Evolutionary conservation across 2,797 vertebrate genomes (phyloP), one percentile per base, ranked within the genome.

Genomic region (Mormyrus hasselquistii): DNA sequence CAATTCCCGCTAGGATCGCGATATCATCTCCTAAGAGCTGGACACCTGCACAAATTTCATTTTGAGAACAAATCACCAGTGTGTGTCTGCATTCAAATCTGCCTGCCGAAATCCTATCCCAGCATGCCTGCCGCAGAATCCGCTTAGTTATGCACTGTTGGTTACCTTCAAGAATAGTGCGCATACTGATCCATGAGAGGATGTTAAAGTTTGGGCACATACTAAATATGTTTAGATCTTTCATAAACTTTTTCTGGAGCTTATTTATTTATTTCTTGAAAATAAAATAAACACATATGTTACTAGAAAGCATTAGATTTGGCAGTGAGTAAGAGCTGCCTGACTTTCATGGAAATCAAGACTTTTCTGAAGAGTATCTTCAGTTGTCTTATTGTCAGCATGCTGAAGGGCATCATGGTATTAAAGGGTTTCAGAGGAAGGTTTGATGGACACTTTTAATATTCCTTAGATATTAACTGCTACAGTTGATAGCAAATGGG

Each of bases 21-120:
- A 90, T 90, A 90, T 79, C 53, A 90, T 90, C 90, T 89, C 41
- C 90, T 79, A 88, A 88, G 69, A 65, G 65, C 90, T 69, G 90
- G 88, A 88, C 88, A 86, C 84, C 88, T 86, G 90, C 90, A 83
- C 90, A 90, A 90, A 90, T 90, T 90, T 90, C 88, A 90, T 90
- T 90, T 87, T 73, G 50, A 87, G 90, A 87, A 88, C 87, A 90
- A 88, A 90, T 90, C 88, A 87, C 65, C 83, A 14, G 41, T 79
- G 85, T 90, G 88, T 57, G 90, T 82, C 69, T 85, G 87, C 90
- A 90, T 89, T 90, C 41, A 88, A 59, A 87, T 90, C 90, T 44
- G 25, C 73, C 62, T 73, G 76, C 69, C 73, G 41, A 69, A 69
- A 49, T 86, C 86, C 49, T 47, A 53, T 90, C 82, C 87, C 82